Base-by-base conservation (phyloP, 2,113 vertebrate genomes). In the Gulo gulo region DNA sequence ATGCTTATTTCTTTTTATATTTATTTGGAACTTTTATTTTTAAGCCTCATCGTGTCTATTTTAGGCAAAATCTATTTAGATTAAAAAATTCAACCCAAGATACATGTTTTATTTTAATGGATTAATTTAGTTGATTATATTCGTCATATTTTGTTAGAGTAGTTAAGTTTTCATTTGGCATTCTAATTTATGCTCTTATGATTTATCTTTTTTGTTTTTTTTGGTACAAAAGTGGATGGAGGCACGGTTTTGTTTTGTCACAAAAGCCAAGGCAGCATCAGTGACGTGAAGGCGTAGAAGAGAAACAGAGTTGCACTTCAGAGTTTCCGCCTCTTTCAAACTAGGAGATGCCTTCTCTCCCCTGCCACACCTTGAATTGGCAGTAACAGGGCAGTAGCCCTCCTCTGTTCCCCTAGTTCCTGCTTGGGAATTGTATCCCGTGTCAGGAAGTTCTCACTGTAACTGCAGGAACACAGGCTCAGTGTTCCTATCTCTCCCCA, bases 31-130 rank as follows among this genome's bases (percentile, higher is more conserved):
- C 36, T 84, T 89, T 89, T 92, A 52, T 61, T 74, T 94, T 52
- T 78, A 95, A 83, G 26, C 0, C 2, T 79, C 23, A 31, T 91
- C 87, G 29, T 94, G 61, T 87, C 87, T 95, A 61, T 87, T 84
- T 78, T 96, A 34, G 50, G 42, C 7, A 81, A 95, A 85, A 73
- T 2, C 23, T 78, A 87, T 97, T 95, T 93, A 94, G 23, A 63
- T 67, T 59, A 12, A 18, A 55, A 94, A 73, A n/a, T 3, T 80
- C 50, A 94, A 69, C 6, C 50, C 15, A 52, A 36, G 18, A 24
- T 34, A 42, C 16, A 18, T 24, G 24, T 76, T 96, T 87, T n/a
- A 47, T 85, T 52, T 65, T 83, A 65, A 84, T 15, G 29, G 55
- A 12, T 90, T 82, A 42, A 91, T 67, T 92, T 87, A 74, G 39